Percentiles rank a stretch among this genome's conserved stretches.
These are phyloP conservation scores for Scaptomyza tumidula DNA, from an alignment of 2,888 invertebrate species.

Conservation along the genomic window DNA sequence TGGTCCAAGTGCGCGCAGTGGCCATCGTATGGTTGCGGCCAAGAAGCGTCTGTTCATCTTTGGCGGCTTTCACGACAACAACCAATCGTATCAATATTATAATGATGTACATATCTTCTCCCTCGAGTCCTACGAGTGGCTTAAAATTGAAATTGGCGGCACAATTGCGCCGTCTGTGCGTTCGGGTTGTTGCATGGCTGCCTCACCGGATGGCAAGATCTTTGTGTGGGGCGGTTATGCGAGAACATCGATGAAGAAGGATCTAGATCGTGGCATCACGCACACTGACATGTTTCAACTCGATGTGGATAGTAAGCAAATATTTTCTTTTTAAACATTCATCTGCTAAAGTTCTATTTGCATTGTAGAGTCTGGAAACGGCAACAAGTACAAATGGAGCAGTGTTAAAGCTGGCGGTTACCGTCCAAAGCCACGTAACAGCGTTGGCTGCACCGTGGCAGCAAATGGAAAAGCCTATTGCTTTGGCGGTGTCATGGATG, in stretches of 20 bases:
- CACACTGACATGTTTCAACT: slow-evolving; percentile 90
- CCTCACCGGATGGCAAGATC: slow-evolving; percentile 87
- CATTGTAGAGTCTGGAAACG: slow-evolving; percentile 86
- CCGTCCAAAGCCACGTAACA: slow-evolving; percentile 88
- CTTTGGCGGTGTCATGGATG: slow-evolving; percentile 94
- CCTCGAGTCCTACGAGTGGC: slow-evolving; percentile 92
- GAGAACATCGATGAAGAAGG: slow-evolving; percentile 89
- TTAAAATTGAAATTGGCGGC: slow-evolving; percentile 88
- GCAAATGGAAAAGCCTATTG: slow-evolving; percentile 89
- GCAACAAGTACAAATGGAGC: slow-evolving; percentile 90
- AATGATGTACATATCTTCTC: slow-evolving; percentile 94
- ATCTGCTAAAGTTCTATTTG: neutral
- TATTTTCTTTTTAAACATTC: neutral
- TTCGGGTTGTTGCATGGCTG: slow-evolving; percentile 89
- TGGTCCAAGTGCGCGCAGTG: slow-evolving; percentile 93
- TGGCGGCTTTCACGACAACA: slow-evolving; percentile 96
- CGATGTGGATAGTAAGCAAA: slow-evolving; percentile 85
- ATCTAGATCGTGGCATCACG: slow-evolving; percentile 89
- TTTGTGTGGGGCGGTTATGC: slow-evolving; percentile 92
- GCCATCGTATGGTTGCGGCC: slow-evolving; percentile 93
- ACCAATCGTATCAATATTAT: slow-evolving; percentile 93
- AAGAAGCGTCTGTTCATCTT: slow-evolving; percentile 93
- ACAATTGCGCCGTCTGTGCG: slow-evolving; percentile 89
- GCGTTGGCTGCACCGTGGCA: slow-evolving; percentile 88
- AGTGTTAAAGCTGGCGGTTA: slow-evolving; percentile 88